Evolutionary conservation across 2,113 vertebrate species (phyloP).

Genomic region (Poeciliopsis retropinna): DNA sequence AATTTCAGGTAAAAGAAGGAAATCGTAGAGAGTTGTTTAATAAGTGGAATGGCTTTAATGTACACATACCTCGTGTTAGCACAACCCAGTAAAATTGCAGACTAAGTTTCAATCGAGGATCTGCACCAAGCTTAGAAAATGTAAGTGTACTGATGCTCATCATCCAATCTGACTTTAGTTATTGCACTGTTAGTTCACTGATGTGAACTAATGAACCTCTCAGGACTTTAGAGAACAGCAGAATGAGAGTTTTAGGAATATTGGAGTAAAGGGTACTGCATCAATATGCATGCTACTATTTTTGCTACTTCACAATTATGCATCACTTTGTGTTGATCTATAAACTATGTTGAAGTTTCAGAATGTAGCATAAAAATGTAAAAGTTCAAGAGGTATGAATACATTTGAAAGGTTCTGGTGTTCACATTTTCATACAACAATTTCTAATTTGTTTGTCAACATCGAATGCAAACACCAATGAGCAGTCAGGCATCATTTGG

Average conservation of each 20-base stretch:
- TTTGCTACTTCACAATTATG: no score
- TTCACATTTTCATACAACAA: conserved; percentile 4
- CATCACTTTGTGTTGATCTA: not conserved
- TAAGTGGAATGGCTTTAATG: no score
- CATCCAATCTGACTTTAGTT: not conserved
- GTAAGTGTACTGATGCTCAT: not conserved
- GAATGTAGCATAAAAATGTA: not conserved
- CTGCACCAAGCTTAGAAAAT: not conserved
- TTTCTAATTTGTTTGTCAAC: conserved; percentile 17
- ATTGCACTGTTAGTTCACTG: not conserved
- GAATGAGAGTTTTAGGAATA: not conserved
- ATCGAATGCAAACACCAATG: conserved; percentile 35
- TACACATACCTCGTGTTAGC: no score
- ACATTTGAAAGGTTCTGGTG: not conserved
- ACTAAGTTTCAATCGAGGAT: no score
- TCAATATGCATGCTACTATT: not conserved
- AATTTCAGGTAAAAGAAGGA: no score
- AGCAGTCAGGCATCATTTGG: not conserved
- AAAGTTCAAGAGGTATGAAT: not conserved
- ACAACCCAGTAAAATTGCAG: no score
- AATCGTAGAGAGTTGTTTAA: no score
- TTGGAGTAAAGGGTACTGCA: not conserved
- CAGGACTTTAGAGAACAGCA: not conserved
- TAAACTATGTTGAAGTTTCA: no score
- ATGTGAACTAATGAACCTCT: not conserved